phyloP scores from a whole-genome alignment of 2,113 vertebrate genomes.

The Colistium nudipinnis region DNA sequence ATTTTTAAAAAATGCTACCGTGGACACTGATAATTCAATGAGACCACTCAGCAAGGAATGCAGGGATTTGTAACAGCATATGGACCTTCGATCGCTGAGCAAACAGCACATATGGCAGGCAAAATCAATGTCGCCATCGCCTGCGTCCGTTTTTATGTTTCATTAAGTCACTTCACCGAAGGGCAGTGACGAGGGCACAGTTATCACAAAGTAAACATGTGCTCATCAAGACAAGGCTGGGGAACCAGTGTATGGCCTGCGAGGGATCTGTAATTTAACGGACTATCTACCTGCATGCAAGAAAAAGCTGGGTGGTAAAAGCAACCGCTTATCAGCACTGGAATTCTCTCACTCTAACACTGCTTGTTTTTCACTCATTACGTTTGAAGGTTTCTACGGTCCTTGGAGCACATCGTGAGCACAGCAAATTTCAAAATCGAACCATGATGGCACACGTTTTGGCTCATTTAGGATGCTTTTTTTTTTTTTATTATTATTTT shows the following conservation, averaged over 20 bases:
- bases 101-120: conserved; percentile 31
- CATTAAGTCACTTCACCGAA: conserved; percentile 19
- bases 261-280: too few species aligned
- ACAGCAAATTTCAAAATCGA: too few species aligned
- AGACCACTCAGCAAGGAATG: conserved; percentile 10
- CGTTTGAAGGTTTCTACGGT: too few species aligned
- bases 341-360: too few species aligned
- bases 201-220: conserved; percentile 48
- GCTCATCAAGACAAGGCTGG: conserved; percentile 40
- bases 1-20: conserved; percentile 31
- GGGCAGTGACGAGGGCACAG: background rate
- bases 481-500: too few species aligned
- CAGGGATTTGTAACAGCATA: conserved; percentile 10
- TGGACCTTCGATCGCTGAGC: conserved; percentile 27
- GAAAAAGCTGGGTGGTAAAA: too few species aligned
- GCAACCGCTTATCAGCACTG: too few species aligned
- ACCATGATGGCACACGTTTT: too few species aligned
- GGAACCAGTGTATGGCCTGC: conserved; percentile 48
- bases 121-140: conserved; percentile 39
- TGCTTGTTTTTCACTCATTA: too few species aligned
- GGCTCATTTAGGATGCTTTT: too few species aligned
- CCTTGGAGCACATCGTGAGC: too few species aligned
- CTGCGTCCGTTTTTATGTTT: conserved; percentile 22
- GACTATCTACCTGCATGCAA: too few species aligned
- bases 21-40: conserved; percentile 48